Evolutionary conservation across 2,113 vertebrate genomes (phyloP).

Genomic region (Kryptolebias marmoratus): DNA sequence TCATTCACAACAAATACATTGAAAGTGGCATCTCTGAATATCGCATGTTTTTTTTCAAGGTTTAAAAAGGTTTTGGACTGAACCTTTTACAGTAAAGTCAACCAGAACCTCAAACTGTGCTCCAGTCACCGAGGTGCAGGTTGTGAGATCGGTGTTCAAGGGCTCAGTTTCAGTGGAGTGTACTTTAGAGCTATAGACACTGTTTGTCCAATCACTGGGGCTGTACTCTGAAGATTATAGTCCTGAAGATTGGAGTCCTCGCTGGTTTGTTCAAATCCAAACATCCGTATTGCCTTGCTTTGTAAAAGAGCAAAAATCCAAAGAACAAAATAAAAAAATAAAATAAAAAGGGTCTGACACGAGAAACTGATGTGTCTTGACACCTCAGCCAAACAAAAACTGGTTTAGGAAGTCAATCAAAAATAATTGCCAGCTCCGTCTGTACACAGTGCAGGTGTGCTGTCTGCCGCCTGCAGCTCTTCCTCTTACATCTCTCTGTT

Average conservation of each 20-base stretch:
- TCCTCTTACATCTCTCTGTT: background rate
- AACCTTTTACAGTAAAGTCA: too few species aligned
- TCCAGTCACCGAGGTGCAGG: conserved; percentile 32
- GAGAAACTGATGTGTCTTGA: conserved; percentile 5
- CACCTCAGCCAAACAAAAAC: conserved; percentile 8
- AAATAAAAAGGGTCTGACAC: background rate
- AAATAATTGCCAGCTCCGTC: conserved; percentile 14
- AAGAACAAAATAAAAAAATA: too few species aligned
- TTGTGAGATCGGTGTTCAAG: conserved; percentile 46
- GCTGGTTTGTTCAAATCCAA: background rate
- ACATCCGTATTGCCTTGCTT: background rate
- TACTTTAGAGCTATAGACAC: conserved; percentile 25
- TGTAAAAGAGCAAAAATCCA: background rate
- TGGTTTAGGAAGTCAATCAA: conserved; percentile 16
- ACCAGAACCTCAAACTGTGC: conserved; percentile 39
- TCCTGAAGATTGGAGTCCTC: background rate
- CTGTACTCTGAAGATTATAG: background rate
- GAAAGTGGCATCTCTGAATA: too few species aligned
- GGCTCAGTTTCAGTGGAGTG: conserved; percentile 29
- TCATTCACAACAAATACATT: too few species aligned
- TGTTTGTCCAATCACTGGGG: conserved; percentile 25
- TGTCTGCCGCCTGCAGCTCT: background rate
- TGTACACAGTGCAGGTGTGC: conserved; percentile 3
- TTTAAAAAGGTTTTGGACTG: too few species aligned
- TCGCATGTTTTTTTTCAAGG: too few species aligned